Conservation (phyloP, 2,113 vertebrate species). For the Boleophthalmus pectinirostris region DNA sequence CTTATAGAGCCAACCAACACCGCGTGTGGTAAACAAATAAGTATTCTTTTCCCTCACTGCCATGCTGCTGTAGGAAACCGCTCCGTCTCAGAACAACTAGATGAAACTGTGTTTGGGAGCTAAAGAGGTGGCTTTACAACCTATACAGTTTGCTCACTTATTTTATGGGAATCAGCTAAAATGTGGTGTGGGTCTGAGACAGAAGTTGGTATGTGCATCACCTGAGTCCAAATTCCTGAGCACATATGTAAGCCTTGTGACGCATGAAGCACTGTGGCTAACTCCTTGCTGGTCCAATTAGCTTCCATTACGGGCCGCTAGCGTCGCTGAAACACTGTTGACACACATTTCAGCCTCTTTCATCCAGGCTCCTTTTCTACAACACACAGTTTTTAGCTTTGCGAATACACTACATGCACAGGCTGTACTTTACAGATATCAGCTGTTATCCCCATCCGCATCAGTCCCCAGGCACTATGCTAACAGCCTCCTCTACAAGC, state of each 20-base stretch:
- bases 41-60: constrained; percentile 26
- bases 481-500: constrained; percentile 99
- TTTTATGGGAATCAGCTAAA: constrained; percentile 8
- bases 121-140: background rate
- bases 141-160: background rate
- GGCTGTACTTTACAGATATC: constrained; percentile 90
- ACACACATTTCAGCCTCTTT: constrained; percentile 61
- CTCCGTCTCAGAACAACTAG: constrained; percentile 18
- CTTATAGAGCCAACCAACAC: constrained; percentile 49
- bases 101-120: constrained; percentile 5
- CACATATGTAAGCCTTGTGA: constrained; percentile 11
- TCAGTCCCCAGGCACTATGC: constrained; percentile 98
- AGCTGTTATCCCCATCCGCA: constrained; percentile 91
- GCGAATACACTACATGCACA: constrained; percentile 70
- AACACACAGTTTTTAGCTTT: constrained; percentile 15
- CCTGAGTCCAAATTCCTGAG: constrained; percentile 17
- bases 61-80: constrained; percentile 25
- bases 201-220: constrained; percentile 26
- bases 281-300: constrained; percentile 76
- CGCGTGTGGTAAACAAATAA: constrained; percentile 55
- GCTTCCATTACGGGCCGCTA: constrained; percentile 84
- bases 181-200: background rate
- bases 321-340: constrained; percentile 62
- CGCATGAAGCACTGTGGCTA: constrained; percentile 35
- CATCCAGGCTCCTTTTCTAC: constrained; percentile 35